A percentile compares a stretch with the other conserved stretches of the same genome.
These are phyloP conservation scores for Chloroceryle inda DNA, from an alignment of 2,797 vertebrate genomes.

Conservation along the genomic window DNA sequence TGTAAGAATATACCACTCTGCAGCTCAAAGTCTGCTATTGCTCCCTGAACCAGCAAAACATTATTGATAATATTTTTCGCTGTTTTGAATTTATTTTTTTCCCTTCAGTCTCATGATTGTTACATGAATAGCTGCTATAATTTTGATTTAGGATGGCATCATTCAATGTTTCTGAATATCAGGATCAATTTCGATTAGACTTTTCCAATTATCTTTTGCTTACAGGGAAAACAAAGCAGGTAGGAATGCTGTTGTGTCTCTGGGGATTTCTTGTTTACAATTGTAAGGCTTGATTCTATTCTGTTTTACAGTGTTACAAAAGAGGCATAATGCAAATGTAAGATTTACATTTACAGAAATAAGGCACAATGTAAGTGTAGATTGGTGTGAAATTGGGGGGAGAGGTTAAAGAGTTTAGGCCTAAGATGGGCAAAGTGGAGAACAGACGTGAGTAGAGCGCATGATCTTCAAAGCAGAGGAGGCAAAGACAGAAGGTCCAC, in stretches of 20 bases:
- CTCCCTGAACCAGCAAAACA: background rate
- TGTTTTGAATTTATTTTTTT: background rate
- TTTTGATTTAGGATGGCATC: slow-evolving; percentile 9
- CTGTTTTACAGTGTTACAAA: background rate
- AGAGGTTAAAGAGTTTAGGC: background rate
- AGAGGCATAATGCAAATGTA: no score
- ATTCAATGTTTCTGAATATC: slow-evolving; percentile 23
- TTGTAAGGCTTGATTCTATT: background rate
- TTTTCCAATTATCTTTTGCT: slow-evolving; percentile 10
- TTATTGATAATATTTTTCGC: background rate
- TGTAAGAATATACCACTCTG: background rate
- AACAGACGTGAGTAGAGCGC: background rate
- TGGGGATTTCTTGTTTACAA: background rate
- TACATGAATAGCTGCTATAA: background rate
- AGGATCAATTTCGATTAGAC: slow-evolving; percentile 21
- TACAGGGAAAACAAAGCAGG: background rate
- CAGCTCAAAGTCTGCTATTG: background rate
- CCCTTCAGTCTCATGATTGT: background rate
- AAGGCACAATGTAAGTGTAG: background rate
- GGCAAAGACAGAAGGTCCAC: background rate
- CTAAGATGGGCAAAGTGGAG: background rate
- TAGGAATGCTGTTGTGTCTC: background rate
- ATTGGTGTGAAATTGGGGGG: background rate
- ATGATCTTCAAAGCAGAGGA: background rate
- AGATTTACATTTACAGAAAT: no score